Evolutionary conservation across 2,113 vertebrate genomes (phyloP).

Genomic region (Melanocharis versteri): DNA sequence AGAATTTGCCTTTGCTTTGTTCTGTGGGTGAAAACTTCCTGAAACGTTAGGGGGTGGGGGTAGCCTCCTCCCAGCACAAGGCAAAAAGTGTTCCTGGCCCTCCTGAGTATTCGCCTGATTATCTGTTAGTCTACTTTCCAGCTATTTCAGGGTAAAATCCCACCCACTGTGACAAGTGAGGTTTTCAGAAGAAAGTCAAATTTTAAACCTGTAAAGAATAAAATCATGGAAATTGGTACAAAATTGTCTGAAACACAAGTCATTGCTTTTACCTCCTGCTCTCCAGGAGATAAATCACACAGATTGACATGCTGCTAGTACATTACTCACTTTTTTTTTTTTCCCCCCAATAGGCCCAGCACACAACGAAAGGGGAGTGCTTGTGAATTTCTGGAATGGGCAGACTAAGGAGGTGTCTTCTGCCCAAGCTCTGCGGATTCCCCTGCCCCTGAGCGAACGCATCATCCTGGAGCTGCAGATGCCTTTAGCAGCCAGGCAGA

Average conservation of each 20-base stretch:
- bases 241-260: neutral
- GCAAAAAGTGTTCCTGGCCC: neutral
- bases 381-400: constrained; percentile 74
- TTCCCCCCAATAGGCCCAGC: neutral
- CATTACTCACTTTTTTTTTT: neutral
- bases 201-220: neutral
- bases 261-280: neutral
- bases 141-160: neutral
- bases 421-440: constrained; percentile 37
- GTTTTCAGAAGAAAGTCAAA: neutral
- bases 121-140: neutral
- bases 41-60: neutral
- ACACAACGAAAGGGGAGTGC: neutral
- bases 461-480: constrained; percentile 71
- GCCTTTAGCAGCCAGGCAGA: constrained; percentile 59
- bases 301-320: neutral
- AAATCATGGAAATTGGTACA: neutral
- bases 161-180: neutral
- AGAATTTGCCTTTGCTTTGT: neutral
- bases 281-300: neutral
- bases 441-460: constrained; percentile 35
- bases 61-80: neutral
- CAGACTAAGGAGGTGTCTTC: constrained; percentile 54
- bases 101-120: neutral
- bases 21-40: neutral